These are phyloP conservation scores for Melipona quadrifasciata DNA, from an alignment of 1,140 invertebrate genomes.

Conservation along the genomic window DNA sequence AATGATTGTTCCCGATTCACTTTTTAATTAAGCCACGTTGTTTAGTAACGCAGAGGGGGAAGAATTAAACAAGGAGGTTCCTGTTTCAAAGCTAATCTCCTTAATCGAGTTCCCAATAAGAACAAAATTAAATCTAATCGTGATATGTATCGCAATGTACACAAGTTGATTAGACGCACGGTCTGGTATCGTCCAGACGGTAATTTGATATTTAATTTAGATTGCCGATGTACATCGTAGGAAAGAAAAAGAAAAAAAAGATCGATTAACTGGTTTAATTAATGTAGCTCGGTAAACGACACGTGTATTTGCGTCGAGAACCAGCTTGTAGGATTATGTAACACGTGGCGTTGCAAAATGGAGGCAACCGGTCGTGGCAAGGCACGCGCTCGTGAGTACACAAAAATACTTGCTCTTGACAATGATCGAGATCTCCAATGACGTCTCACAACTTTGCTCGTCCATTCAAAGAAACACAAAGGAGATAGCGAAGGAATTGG, in stretches of 20 bases:
- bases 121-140: not conserved
- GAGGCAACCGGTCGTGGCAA: slow-evolving; percentile 27
- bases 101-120: not conserved
- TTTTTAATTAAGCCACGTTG: not conserved
- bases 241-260: not conserved
- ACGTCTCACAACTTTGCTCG: not conserved
- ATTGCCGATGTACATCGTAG: not conserved
- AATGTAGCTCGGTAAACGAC: not conserved
- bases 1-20: not conserved
- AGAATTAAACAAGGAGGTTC: not conserved
- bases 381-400: slow-evolving; percentile 12
- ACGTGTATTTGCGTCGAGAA: not conserved
- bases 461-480: not conserved
- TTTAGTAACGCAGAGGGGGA: too few species aligned
- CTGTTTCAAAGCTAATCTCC: not conserved
- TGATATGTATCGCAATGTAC: too few species aligned
- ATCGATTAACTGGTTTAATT: not conserved
- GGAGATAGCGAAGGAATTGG: not conserved
- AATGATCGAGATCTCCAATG: slow-evolving; percentile 26
- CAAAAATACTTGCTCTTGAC: slow-evolving; percentile 45
- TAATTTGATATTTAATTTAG: not conserved
- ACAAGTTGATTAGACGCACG: too few species aligned
- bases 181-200: not conserved
- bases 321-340: slow-evolving; percentile 1
- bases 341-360: slow-evolving; percentile 28